A percentile compares a stretch with the other conserved stretches of the same genome.
phyloP scores from a whole-genome alignment of 2,797 vertebrate species.

The Manis pentadactyla region DNA sequence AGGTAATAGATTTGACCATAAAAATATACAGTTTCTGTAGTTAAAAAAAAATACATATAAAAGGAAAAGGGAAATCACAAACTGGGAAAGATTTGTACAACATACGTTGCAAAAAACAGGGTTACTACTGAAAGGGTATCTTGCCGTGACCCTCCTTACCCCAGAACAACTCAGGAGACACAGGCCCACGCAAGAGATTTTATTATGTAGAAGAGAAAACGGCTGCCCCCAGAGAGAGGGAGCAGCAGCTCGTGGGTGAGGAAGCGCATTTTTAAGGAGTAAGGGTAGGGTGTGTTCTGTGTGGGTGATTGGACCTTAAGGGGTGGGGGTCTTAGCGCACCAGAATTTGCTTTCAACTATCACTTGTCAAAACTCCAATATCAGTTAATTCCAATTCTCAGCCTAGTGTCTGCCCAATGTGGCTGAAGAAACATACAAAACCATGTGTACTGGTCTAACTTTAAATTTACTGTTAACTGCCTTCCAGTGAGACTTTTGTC shows the following conservation, averaged over 20 bases:
- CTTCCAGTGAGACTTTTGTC: not conserved
- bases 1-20: not conserved
- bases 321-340: no score
- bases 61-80: conserved; percentile 43
- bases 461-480: not conserved
- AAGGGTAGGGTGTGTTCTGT: no score
- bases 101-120: not conserved
- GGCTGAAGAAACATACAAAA: conserved; percentile 1
- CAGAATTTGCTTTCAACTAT: not conserved
- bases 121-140: not conserved
- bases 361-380: not conserved
- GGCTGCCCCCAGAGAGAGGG: no score
- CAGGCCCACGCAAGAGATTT: no score
- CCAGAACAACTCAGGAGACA: no score
- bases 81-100: not conserved
- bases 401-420: not conserved
- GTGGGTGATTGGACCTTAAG: no score
- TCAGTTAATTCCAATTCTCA: not conserved
- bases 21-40: conserved; percentile 1
- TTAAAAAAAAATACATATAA: conserved; percentile 3
- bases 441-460: not conserved
- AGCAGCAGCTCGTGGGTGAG: no score
- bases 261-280: no score
- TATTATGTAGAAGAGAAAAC: no score
- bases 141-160: no score